Evolutionary conservation across 2,113 vertebrate species (phyloP).

Genomic region (Anolis sagrei): DNA sequence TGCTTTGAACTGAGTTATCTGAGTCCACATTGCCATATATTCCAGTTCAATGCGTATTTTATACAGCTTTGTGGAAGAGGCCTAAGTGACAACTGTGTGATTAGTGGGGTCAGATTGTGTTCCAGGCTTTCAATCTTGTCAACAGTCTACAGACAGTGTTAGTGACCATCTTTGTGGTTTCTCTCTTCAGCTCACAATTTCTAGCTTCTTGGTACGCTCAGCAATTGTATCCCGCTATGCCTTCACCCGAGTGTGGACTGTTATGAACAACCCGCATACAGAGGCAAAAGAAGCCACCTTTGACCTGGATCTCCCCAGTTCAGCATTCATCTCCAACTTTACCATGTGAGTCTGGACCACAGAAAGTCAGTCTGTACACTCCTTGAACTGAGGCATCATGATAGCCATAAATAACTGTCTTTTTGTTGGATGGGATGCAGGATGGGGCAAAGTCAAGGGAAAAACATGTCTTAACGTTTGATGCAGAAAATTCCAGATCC

Average conservation of each 20-base stretch:
- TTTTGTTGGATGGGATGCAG: neutral
- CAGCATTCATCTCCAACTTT: constrained; percentile 90
- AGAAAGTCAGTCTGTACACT: neutral
- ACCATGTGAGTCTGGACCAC: constrained; percentile 78
- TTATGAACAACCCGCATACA: constrained; percentile 81
- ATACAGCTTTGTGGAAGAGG: no score
- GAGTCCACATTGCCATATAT: no score
- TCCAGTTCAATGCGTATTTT: no score
- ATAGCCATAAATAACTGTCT: neutral
- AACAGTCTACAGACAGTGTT: no score
- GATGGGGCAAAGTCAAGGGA: neutral
- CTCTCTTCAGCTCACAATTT: constrained; percentile 77
- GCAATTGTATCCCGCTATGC: constrained; percentile 81
- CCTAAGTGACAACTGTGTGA: neutral
- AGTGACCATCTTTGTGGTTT: neutral
- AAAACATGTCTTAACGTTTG: neutral
- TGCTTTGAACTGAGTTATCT: no score
- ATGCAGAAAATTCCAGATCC: no score
- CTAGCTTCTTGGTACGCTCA: constrained; percentile 80
- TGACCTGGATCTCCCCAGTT: constrained; percentile 81
- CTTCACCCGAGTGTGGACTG: constrained; percentile 78
- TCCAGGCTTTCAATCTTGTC: neutral
- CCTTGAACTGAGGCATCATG: no score
- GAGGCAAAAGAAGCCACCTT: constrained; percentile 82
- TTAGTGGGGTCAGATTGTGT: neutral